Evolutionary conservation across 92 coral and sea anemone species (phyloP).

Genomic region (Chrysogorgia sp.): DNA sequence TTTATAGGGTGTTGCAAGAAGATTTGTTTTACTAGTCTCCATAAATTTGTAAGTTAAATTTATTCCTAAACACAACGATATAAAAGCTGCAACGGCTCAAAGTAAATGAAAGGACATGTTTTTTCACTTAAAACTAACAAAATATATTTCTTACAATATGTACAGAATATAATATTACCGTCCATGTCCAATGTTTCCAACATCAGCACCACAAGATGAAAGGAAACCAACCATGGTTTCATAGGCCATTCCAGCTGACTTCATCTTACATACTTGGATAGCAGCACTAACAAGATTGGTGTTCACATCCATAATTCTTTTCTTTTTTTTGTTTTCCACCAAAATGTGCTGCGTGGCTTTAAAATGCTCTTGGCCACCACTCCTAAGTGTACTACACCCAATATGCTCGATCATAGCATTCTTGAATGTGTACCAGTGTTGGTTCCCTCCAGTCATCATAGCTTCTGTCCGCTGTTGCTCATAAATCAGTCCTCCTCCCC

Average conservation of each 20-base stretch:
- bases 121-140: neutral
- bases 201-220: slow-evolving; percentile 27
- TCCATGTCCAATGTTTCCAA: slow-evolving; percentile 33
- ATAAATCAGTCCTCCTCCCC: slow-evolving; percentile 35
- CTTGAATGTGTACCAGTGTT: slow-evolving; percentile 34
- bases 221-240: slow-evolving; percentile 18
- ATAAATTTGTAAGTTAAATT: neutral
- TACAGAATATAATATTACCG: slow-evolving; percentile 1
- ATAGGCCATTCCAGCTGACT: slow-evolving; percentile 24
- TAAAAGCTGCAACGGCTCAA: neutral
- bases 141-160: neutral
- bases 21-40: neutral
- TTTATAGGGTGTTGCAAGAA: neutral
- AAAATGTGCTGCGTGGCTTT: slow-evolving; percentile 29
- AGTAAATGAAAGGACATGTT: neutral
- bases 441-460: slow-evolving; percentile 30
- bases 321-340: slow-evolving; percentile 23
- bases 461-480: slow-evolving; percentile 9
- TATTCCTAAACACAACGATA: neutral
- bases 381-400: slow-evolving; percentile 34
- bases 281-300: slow-evolving; percentile 38
- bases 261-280: slow-evolving; percentile 32
- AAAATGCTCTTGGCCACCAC: slow-evolving; percentile 45
- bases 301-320: too few species aligned
- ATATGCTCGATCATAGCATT: slow-evolving; percentile 34